These are phyloP conservation scores for Aethina tumida DNA, from an alignment of 1,140 invertebrate genomes.

Conservation along the genomic window DNA sequence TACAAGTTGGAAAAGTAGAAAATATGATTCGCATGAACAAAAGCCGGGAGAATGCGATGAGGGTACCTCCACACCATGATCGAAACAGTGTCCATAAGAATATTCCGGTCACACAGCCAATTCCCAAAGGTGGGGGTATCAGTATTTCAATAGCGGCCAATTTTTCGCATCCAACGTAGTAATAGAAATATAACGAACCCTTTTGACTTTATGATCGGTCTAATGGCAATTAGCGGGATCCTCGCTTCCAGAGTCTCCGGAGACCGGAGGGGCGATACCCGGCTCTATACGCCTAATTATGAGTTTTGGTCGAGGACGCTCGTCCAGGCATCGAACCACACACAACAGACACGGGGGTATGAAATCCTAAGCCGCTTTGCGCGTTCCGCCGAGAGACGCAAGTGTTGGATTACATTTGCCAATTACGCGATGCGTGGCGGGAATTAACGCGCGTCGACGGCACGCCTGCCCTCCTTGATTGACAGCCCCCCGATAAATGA, in stretches of 20 bases:
- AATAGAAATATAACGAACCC: constrained; percentile 19
- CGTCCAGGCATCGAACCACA: too few species aligned
- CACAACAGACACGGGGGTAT: too few species aligned
- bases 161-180: constrained; percentile 7
- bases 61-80: too few species aligned
- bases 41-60: too few species aligned
- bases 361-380: constrained; percentile 26
- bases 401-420: constrained; percentile 24
- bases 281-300: constrained; percentile 13
- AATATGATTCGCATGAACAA: too few species aligned
- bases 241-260: constrained; percentile 6
- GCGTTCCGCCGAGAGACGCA: constrained; percentile 18
- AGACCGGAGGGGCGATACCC: constrained; percentile 10
- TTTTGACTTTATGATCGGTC: constrained; percentile 18
- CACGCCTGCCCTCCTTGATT: constrained; percentile 2
- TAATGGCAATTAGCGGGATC: constrained; percentile 20
- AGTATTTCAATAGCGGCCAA: too few species aligned
- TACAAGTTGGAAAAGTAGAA: too few species aligned
- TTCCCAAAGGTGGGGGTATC: too few species aligned
- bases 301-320: constrained; percentile 7
- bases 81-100: too few species aligned
- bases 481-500: too few species aligned
- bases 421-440: constrained; percentile 22
- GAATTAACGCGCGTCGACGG: constrained; percentile 14
- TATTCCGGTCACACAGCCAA: too few species aligned